These are phyloP conservation scores for Parnassius mnemosyne DNA, from an alignment of 2,888 invertebrate species.

Conservation along the genomic window DNA sequence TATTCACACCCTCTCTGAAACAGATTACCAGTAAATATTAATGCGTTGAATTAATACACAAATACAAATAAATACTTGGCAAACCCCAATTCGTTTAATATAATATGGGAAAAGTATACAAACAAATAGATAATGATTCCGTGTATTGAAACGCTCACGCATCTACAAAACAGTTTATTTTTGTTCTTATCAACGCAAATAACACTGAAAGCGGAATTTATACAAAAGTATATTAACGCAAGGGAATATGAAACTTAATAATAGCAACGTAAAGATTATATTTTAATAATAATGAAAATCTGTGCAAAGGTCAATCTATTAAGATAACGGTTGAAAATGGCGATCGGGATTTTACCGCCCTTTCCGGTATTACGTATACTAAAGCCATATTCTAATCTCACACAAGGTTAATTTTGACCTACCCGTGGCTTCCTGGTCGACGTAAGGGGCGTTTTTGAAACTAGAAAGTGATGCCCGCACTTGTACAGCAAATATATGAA, in stretches of 20 bases:
- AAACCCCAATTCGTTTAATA: too few relatives aligned
- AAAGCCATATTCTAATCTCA: too few relatives aligned
- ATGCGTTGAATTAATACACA: too few relatives aligned
- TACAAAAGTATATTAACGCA: not conserved
- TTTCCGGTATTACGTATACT: not conserved
- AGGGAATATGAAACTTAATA: not conserved
- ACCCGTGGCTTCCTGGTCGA: too few relatives aligned
- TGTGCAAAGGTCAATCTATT: not conserved
- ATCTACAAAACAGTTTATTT: not conserved
- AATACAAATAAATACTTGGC: too few relatives aligned
- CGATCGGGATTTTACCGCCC: not conserved
- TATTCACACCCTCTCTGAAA: too few relatives aligned
- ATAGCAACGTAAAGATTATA: not conserved
- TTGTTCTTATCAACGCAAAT: not conserved
- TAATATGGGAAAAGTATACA: not conserved
- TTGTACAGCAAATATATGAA: too few relatives aligned
- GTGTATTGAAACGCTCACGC: not conserved
- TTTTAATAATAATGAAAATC: not conserved
- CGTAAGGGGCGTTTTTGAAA: too few relatives aligned
- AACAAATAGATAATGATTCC: constrained; percentile 1
- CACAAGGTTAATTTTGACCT: too few relatives aligned
- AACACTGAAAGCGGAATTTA: not conserved
- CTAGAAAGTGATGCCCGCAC: too few relatives aligned
- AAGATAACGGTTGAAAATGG: not conserved
- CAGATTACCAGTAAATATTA: too few relatives aligned